Conservation (phyloP, 2,113 vertebrate species). For the Notiomystis cincta region DNA sequence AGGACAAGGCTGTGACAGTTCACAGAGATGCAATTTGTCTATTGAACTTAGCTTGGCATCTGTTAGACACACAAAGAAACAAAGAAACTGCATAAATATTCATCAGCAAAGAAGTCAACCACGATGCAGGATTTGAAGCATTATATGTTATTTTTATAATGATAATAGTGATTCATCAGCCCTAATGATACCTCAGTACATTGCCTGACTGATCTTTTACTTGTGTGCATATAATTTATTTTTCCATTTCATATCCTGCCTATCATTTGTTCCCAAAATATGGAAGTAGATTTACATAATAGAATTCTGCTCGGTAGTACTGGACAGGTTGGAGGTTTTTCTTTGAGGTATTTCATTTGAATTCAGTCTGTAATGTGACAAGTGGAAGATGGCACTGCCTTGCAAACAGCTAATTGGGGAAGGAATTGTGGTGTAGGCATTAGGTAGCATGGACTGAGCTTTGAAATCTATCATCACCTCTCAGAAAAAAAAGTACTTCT, state of each 20-base stretch:
- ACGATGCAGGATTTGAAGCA: constrained; percentile 34
- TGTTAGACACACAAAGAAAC: constrained; percentile 47
- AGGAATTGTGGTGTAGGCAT: background rate
- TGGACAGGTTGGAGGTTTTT: constrained; percentile 35
- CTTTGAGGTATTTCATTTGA: constrained; percentile 52
- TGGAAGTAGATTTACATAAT: constrained; percentile 47
- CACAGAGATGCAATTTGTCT: constrained; percentile 50
- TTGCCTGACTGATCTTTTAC: constrained; percentile 51
- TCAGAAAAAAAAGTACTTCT: background rate
- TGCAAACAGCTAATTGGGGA: background rate
- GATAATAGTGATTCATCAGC: constrained; percentile 56
- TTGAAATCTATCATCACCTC: constrained; percentile 15
- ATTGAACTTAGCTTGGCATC: constrained; percentile 54
- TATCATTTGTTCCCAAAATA: constrained; percentile 55
- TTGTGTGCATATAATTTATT: constrained; percentile 5
- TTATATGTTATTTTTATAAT: constrained; percentile 57
- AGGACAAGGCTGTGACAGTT: constrained; percentile 44
- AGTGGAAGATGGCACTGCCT: constrained; percentile 14
- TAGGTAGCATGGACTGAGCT: background rate
- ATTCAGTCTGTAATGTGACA: constrained; percentile 44
- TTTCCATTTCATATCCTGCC: constrained; percentile 44
- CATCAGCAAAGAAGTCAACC: constrained; percentile 40
- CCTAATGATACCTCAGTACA: constrained; percentile 46
- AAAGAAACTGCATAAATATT: constrained; percentile 62
- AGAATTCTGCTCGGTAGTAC: background rate